A percentile compares a stretch with the other conserved stretches of the same genome.
phyloP scores from a whole-genome alignment of 1,140 invertebrate genomes.

The Harpegnathos saltator region DNA sequence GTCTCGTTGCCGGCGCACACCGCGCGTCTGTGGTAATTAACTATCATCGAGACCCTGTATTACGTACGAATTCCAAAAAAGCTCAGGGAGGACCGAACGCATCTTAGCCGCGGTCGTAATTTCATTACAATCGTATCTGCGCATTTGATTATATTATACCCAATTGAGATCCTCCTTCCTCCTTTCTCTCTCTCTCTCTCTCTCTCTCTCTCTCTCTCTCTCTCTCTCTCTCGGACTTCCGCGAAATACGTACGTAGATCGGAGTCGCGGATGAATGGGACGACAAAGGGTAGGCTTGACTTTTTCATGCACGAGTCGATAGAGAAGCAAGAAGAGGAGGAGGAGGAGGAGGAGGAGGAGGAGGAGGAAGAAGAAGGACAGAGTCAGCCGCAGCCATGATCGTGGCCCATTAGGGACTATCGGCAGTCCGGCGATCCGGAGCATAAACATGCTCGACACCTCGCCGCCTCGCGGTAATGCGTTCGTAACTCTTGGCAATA shows the following conservation, averaged over 20 bases:
- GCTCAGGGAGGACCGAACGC: too few species aligned
- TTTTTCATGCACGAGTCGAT: too few species aligned
- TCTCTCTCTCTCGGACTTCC: too few species aligned
- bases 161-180: too few species aligned
- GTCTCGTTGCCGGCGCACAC: too few species aligned
- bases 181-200: too few species aligned
- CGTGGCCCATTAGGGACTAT: conserved; percentile 82
- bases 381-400: conserved; percentile 67
- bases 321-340: too few species aligned
- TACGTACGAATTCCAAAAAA: too few species aligned
- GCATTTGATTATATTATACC: conserved; percentile 62
- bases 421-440: conserved; percentile 73
- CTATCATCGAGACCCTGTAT: too few species aligned
- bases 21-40: too few species aligned
- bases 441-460: conserved; percentile 82
- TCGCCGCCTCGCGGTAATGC: conserved; percentile 79
- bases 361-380: conserved; percentile 9
- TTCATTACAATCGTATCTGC: conserved; percentile 53
- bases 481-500: conserved; percentile 80
- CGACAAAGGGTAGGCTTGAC: conserved; percentile 70
- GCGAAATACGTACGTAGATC: conserved; percentile 72
- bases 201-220: too few species aligned
- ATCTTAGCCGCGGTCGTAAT: not conserved
- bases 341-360: too few species aligned
- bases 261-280: conserved; percentile 27